Conservation (phyloP, 1,140 invertebrate species). For the Melanaphis sacchari region DNA sequence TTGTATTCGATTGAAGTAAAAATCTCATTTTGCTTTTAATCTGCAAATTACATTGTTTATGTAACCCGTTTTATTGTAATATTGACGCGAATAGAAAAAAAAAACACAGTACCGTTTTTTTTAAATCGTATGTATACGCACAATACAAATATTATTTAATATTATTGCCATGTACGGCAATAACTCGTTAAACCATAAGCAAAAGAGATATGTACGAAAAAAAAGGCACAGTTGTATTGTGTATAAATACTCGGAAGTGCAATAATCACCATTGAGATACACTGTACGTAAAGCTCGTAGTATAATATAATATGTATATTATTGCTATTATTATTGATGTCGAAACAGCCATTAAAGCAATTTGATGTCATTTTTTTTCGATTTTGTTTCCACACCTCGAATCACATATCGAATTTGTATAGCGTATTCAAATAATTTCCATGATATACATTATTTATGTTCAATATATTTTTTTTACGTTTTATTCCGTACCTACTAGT, state of each 20-base stretch:
- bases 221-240: not conserved
- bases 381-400: not conserved
- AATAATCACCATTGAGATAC: not conserved
- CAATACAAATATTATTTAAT: not conserved
- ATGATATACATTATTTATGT: not conserved
- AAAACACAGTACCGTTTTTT: not conserved
- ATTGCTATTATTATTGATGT: not conserved
- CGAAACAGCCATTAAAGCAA: not conserved
- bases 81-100: not conserved
- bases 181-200: not conserved
- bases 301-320: not conserved
- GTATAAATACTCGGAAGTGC: not conserved
- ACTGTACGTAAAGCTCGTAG: not conserved
- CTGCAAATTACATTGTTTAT: not conserved
- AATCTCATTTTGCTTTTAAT: not conserved
- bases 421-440: not conserved
- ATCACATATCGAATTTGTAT: not conserved
- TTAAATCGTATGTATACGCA: not conserved
- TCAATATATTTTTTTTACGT: not conserved
- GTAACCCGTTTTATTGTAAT: not conserved
- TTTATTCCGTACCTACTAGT: not conserved
- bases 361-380: conserved; percentile 9
- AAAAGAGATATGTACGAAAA: not conserved
- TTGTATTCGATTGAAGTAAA: not conserved
- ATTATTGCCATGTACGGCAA: not conserved